Evolutionary conservation across 2,797 vertebrate species (phyloP), one percentile per base, ranked within the genome.

Genomic region (Hypotaenidia philippensis): DNA sequence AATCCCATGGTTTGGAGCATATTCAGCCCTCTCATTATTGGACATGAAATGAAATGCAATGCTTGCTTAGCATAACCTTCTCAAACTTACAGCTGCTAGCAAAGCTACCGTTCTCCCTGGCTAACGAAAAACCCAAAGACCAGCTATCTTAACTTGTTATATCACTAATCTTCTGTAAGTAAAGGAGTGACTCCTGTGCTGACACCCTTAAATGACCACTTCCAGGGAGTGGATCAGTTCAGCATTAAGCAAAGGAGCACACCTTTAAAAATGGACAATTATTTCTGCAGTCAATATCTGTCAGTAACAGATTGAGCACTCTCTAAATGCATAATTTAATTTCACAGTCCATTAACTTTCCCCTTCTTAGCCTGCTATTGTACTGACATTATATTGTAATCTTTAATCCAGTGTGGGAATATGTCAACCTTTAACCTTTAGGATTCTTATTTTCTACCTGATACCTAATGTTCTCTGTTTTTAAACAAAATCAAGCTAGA

Each of bases 281-380:
- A 96, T 95, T 96, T 97, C 76, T 96, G 94, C 71, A 95, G 94
- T 97, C 95, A 97, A 85, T 97, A 96, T 40, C 77, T 94, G 89
- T 96, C 95, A 94, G 49, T 60, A 61, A 86, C 90, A 95, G 85
- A 78, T 23, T 95, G 79, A 97, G 69, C 29, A 93, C 50, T 89
- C 87, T 94, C 86, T 97, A 95, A 94, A 96, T 60, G 34, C 26
- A 60, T 97, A 94, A 97, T 98, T 97, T 98, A 96, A 97, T 98
- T 96, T 97, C 96, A 97, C 83, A 86, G 90, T 52, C 75, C 94
- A 79, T 93, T 97, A 96, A 74, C 50, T 97, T 97, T 87, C 10
- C 31, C 32, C 53, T 83, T 96, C 84, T 29, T 66, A 96, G 45
- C 27, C 63, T 94, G 60, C 20, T 56, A 21, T 47, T 80, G 41